Conservation (phyloP, 1,140 invertebrate genomes). For the Zaprionus ghesquierei region DNA sequence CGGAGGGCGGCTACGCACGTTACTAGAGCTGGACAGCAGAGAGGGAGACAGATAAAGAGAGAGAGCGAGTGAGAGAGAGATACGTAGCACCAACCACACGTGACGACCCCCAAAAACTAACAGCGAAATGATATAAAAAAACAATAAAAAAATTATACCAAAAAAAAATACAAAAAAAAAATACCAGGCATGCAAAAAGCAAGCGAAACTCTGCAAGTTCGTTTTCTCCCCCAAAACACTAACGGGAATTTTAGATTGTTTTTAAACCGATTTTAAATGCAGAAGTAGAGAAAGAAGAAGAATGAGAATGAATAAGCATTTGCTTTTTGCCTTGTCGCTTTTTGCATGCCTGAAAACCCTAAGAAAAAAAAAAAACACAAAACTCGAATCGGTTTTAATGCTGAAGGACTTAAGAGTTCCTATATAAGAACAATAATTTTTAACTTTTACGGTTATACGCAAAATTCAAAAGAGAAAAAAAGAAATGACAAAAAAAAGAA, state of each 20-base stretch:
- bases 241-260: constrained; percentile 4
- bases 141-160: neutral
- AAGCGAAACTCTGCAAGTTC: neutral
- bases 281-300: neutral
- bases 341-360: neutral
- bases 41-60: neutral
- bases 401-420: constrained; percentile 60
- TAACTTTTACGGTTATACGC: constrained; percentile 48
- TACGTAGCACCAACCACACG: constrained; percentile 9
- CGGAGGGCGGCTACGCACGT: constrained; percentile 63
- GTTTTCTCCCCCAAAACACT: neutral
- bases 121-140: constrained; percentile 10
- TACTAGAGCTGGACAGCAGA: constrained; percentile 37
- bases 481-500: constrained; percentile 5
- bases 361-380: neutral
- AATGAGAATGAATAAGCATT: too few relatives aligned
- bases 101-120: constrained; percentile 33
- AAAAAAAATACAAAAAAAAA: neutral
- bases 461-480: constrained; percentile 7
- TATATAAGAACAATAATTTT: constrained; percentile 77
- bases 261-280: constrained; percentile 1
- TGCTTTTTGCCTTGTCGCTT: neutral
- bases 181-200: neutral
- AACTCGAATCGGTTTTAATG: constrained; percentile 54
- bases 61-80: neutral